Base-by-base conservation (phyloP, 2,113 vertebrate species). In the Hystrix brachyura region DNA sequence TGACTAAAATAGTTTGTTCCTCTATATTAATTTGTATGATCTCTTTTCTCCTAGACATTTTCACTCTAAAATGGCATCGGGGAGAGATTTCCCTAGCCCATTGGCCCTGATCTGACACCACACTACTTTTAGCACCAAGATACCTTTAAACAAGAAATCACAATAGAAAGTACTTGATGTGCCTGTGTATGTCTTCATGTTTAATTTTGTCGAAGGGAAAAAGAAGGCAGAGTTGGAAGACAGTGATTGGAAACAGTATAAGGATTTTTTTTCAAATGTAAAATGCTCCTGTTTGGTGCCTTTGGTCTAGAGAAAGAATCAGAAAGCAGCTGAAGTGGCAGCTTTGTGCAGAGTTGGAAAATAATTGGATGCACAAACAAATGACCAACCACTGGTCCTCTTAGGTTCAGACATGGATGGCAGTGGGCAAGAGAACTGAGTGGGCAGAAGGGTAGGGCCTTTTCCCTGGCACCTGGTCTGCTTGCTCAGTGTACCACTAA, bases 241-340 rank as follows among this genome's bases (percentile, higher is more conserved):
- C 43, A 69, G 38, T 11, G 57, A 67, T 29, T 78, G 25, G 43
- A 78, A 60, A 5, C 7, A 19, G 21, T 88, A 5, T 43, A 19
- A 46, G 13, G 34, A n/a, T 82, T 67, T 94, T 96, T 76, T 82
- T 95, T 65, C 46, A 69, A 89, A 71, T 85, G 9, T 46, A 74
- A 90, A 48, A 53, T 89, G 7, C n/a, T 88, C 23, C 60, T 46
- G 13, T 57, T 72, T 74, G 51, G 34, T 17, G n/a, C 34, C 43
- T 92, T 79, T 53, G 32, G 55, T 85, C 32, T 17, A 55, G 32
- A 95, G 65, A 85, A 86, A 55, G 86, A 32, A 95, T 53, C 21
- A 10, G 29, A 23, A 79, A 80, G 67, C 71, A 82, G 51, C 67
- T 86, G 11, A 83, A 53, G 13, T 27, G 51, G 69, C 15, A 59